These are phyloP conservation scores for Argopecten irradians DNA, from an alignment of 1,140 invertebrate species.

Conservation along the genomic window DNA sequence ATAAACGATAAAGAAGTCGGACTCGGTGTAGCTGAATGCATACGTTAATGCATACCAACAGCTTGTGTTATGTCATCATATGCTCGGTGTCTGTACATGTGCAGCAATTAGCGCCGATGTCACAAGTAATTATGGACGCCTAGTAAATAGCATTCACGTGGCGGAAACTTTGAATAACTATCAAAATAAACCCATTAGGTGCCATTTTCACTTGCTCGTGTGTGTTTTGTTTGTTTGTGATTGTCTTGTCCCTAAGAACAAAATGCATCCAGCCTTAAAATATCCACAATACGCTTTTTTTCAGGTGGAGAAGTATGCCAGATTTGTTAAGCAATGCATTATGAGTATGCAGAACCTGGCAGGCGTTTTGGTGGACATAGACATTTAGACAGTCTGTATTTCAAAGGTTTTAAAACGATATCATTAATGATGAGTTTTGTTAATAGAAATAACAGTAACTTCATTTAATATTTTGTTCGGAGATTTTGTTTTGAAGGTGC, in stretches of 20 bases:
- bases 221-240: background rate
- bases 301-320: background rate
- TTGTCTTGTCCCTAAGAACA: background rate
- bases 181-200: background rate
- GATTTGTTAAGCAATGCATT: too few relatives aligned
- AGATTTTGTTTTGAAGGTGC: too few relatives aligned
- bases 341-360: too few relatives aligned
- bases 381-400: too few relatives aligned
- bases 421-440: too few relatives aligned
- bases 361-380: too few relatives aligned
- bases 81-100: background rate
- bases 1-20: too few relatives aligned
- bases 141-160: background rate
- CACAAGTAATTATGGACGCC: background rate
- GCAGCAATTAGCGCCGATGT: background rate
- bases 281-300: background rate
- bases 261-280: background rate
- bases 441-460: too few relatives aligned
- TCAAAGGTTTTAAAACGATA: too few relatives aligned
- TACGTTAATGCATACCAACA: background rate
- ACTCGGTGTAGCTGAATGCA: too few relatives aligned
- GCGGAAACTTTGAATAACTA: background rate
- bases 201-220: background rate
- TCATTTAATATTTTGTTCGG: too few relatives aligned
- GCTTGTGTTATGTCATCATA: background rate